Conservation (phyloP, 2,888 invertebrate genomes). For the Apotomis turbidana region DNA sequence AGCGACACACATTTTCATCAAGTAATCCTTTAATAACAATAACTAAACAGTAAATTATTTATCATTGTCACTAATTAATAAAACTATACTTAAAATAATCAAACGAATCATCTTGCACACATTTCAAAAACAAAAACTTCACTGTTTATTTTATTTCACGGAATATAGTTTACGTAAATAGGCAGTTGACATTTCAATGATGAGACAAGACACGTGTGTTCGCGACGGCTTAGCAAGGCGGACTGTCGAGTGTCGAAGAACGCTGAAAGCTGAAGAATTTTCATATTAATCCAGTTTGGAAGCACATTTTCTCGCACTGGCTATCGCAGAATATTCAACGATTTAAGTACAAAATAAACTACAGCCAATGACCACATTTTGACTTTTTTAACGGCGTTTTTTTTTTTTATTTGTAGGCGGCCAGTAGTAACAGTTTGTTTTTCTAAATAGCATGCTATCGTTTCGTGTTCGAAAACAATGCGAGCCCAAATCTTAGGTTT, state of each 20-base stretch:
- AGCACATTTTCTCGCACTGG: not conserved
- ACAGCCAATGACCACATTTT: not conserved
- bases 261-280: constrained; percentile 32
- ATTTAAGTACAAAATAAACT: constrained; percentile 1
- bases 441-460: constrained; percentile 1
- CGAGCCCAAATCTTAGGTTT: not conserved
- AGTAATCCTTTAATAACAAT: constrained; percentile 25
- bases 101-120: constrained; percentile 1
- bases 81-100: constrained; percentile 2
- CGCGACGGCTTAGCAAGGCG: not conserved
- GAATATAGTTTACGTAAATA: constrained; percentile 12
- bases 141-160: constrained; percentile 9
- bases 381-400: not conserved
- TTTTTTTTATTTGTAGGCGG: not conserved
- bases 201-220: constrained; percentile 8
- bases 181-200: constrained; percentile 15
- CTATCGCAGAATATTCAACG: not conserved
- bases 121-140: constrained; percentile 29
- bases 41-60: constrained; percentile 18
- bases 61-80: constrained; percentile 24
- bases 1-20: constrained; percentile 26
- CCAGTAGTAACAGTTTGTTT: not conserved
- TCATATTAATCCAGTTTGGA: constrained; percentile 6
- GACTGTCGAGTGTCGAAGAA: constrained; percentile 27
- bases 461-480: not conserved